Base-by-base conservation (phyloP, 2,888 invertebrate species). In the Chymomyza procnemis region DNA sequence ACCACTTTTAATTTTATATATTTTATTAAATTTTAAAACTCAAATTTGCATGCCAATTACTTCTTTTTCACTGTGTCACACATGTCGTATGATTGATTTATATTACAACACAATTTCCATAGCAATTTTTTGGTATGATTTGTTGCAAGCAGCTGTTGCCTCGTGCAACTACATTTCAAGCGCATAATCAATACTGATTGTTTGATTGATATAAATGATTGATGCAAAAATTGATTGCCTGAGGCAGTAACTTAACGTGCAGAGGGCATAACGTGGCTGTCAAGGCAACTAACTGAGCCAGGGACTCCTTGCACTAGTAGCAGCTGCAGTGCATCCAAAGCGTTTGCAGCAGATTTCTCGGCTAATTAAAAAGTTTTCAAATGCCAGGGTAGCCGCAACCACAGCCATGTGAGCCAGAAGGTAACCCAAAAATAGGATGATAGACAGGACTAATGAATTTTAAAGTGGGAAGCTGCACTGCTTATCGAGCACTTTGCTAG, bases 61-160 rank as follows among this genome's bases (percentile, higher is more conserved):
- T 9, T 54, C 22, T 61, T 68, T 68, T 66, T 60, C 4, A n/a
- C 26, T 66, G 48, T 70, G 77, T 52, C 62, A 54, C 69, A 75
- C 75, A 71, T 71, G 72, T 74, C 69, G 71, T 80, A 74, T 77
- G 73, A 74, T 74, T 74, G 82, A 80, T 79, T 75, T 79, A 47
- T 62, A 50, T 69, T 63, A 59, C 57, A 52, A 34, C 9, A 52
- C 56, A 65, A 63, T 55, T 26, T 26, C 26, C 26, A 26, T 26
- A 62, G 55, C 73, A 67, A n/a, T 16, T 71, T 67, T 61, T 70
- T 26, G 21, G 50, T 50, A 12, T 41, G 48, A 19, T 21, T 55
- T 62, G 54, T 47, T 71, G 34, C 34, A 3, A 12, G 19, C 67
- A 67, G 57, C 57, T 73, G 62, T 68, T 69, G 69, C 66, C 21